Base-by-base conservation (phyloP, 2,888 invertebrate species). In the Rhaphigaster nebulosa region DNA sequence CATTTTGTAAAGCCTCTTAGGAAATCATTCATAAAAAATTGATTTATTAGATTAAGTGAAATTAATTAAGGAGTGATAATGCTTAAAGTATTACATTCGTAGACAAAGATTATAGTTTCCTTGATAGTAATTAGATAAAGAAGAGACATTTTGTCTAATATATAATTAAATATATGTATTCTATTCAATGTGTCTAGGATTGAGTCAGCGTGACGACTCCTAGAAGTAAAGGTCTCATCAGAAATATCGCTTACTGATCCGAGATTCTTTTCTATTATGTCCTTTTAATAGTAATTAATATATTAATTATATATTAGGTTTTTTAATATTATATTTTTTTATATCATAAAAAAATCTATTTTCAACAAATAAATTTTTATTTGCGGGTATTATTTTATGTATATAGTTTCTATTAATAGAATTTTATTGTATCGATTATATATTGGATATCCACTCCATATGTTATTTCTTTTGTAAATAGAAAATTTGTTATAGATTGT, bases 381-480 rank as follows among this genome's bases (percentile, higher is more conserved):
- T 89, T 89, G 89, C 89, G 89, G 89, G 89, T 89, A 65, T 45
- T 70, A 45, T 52, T 89, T 89, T 70, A 50, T 50, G 45, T 45
- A 70, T 70, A 89, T 70, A 70, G 65, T 89, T 70, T 76, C 70
- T 76, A 70, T 65, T 89, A 65, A 54, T 60, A 41, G 41, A 56
- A 52, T 90, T 80, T 56, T 89, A 65, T 89, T 56, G 45, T 65
- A 54, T 89, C 8, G 50, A 54, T 54, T 87, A 54, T 56, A 60
- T 56, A 88, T 65, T 56, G 54, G 38, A 54, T 65, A 65, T 41
- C 60, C 41, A 60, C 60, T 88, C 88, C 88, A 41, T 52, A 70
- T 76, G 52, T 89, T 89, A 70, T 89, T 89, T 89, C 45, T 56
- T 76, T 89, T 90, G 87, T 90, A 90, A 54, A 90, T 90, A 90